Evolutionary conservation across 1,140 invertebrate genomes (phyloP), one percentile per base, ranked within the genome.

Genomic region (Drosophila punjabiensis): DNA sequence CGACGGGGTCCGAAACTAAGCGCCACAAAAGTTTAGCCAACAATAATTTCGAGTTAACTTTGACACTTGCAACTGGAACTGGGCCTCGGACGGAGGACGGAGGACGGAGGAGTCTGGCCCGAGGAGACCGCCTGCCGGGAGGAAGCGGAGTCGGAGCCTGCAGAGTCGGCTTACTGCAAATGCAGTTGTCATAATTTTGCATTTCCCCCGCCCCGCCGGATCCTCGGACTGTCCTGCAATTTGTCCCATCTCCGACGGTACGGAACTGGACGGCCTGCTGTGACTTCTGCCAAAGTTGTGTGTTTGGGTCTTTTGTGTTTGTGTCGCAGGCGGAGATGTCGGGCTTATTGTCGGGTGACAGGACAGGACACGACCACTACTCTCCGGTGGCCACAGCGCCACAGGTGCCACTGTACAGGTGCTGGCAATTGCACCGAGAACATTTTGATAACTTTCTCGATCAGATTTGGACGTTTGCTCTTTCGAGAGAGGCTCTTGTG

Each of bases 1-100:
- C 18, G 60, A 47, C 56, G 67, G 60, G 58, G 14, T 24, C 59
- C 62, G 11, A 35, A 68, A 45, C 85, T 85, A 88, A 89, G 86
- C 85, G 86, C 85, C 85, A 90, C 81, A 89, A 89, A 89, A 89
- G 85, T 89, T 89, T 89, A 89, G 85, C 85, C 85, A 89, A 89
- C 85, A 89, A 89, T 89, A 89, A 89, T 89, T 89, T 89, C 85
- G 85, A 90, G 85, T 89, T 89, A 89, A 89, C 86, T 89, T 89
- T 89, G 85, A 89, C 85, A 89, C 85, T 89, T 89, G 85, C 78
- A 89, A 89, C 82, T 70, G 77, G 80, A 76, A 68, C 66, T 78
- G 76, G 81, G 73, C 84, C 61, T 81, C 64, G 77, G 33, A 28
- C 53, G 33, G 58, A 63, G 52, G 3, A 24, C 24, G 24, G 24